Evolutionary conservation across 2,888 invertebrate species (phyloP), one percentile per base, ranked within the genome.

Genomic region (Timema cristinae): DNA sequence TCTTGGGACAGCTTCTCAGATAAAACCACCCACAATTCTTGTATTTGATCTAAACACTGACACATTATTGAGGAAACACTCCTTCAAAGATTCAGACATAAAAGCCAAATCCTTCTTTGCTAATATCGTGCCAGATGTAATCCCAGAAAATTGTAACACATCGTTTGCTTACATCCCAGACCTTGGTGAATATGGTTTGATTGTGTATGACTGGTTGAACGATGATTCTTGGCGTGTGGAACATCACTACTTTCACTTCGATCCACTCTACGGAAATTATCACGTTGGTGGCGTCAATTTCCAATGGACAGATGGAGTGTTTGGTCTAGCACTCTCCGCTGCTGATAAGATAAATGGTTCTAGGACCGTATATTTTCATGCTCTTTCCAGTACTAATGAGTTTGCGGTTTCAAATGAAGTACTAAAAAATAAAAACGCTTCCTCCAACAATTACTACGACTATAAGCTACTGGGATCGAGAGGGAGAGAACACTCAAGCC

Each of bases 81-180:
- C 85, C 70, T 86, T 93, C 78, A 91, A 91, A 78, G 84, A 87
- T 13, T 81, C 81, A 0, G 90, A 91, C 78, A 83, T 89, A 79
- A 91, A 90, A 77, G 88, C 90, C 69, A 88, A 90, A 75, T 90
- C 91, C 0, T 94, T 94, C 84, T 91, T 93, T 79, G 93, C 92
- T 5, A 93, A 93, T 79, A 87, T 92, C 77, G 89, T 91, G 4
- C 88, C 93, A 0, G 94, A 94, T 77, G 87, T 88, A 1, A 86
- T 87, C 67, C 85, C 87, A 50, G 83, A 87, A n/a, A 86, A 87
- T 50, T 94, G 93, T 78, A 88, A 91, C 70, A 84, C 92, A 75
- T 90, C 93, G 0, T 91, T 86, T 78, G 92, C 91, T 0, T 94
- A 94, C 80, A 82, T 92, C 11, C 91, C 94, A 0, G 94, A 94